Conservation (phyloP, 1,140 invertebrate genomes). For the Heliconius melpomene region DNA sequence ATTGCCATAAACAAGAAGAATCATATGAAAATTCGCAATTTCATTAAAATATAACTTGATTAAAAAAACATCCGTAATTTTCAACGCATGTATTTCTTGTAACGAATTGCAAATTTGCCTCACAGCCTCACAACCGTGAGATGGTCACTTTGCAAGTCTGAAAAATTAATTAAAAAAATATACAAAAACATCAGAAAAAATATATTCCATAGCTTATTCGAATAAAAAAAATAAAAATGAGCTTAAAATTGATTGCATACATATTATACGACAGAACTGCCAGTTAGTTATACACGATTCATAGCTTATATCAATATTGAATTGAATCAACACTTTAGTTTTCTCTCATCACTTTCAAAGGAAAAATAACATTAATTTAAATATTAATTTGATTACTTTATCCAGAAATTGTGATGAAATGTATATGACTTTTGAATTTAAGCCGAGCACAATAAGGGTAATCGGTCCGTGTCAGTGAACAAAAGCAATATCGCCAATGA, state of each 20-base stretch:
- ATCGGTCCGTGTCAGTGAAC: conserved; percentile 69
- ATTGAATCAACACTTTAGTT: background rate
- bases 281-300: background rate
- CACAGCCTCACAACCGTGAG: too few species aligned
- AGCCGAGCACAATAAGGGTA: conserved; percentile 61
- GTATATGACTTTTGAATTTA: conserved; percentile 56
- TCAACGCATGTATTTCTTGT: too few species aligned
- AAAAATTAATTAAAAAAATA: too few species aligned
- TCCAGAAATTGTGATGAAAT: conserved; percentile 58
- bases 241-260: background rate
- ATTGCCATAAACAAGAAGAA: too few species aligned
- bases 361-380: conserved; percentile 34
- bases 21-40: too few species aligned
- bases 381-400: conserved; percentile 62
- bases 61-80: too few species aligned
- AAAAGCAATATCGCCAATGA: conserved; percentile 74
- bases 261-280: background rate
- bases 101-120: too few species aligned
- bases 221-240: too few species aligned
- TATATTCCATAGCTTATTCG: too few species aligned
- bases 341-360: conserved; percentile 15
- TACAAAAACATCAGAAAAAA: too few species aligned
- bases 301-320: background rate
- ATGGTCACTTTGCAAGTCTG: too few species aligned
- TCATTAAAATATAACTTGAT: too few species aligned